A percentile compares a stretch with the other conserved stretches of the same genome.
These are phyloP conservation scores for Invenusta paracnida DNA, from an alignment of 2,888 invertebrate species.

Conservation along the genomic window DNA sequence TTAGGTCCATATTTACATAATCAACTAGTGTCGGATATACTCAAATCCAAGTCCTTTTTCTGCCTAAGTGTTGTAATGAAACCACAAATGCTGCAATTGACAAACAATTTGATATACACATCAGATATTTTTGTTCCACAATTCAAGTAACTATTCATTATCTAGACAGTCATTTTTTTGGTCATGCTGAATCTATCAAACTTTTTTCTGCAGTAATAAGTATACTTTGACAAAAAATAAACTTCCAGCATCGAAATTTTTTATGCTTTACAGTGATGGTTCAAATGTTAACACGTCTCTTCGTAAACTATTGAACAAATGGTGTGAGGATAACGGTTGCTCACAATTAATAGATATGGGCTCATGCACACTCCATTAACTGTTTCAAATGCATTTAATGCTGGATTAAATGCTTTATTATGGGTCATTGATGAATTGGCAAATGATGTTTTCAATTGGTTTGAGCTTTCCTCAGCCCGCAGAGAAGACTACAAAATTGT, in stretches of 20 bases:
- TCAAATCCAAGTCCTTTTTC: neutral
- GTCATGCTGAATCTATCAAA: neutral
- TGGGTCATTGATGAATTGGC: conserved; percentile 45
- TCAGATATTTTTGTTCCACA: neutral
- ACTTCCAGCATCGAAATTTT: neutral
- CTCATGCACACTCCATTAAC: conserved; percentile 46
- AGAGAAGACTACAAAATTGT: conserved; percentile 46
- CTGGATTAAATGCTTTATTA: conserved; percentile 45
- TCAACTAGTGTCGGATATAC: neutral
- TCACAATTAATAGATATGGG: conserved; percentile 44
- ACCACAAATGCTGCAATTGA: neutral
- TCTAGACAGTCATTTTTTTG: conserved; percentile 7
- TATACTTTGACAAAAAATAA: neutral
- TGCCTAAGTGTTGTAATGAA: neutral
- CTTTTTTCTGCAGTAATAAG: neutral
- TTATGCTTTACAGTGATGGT: conserved; percentile 44
- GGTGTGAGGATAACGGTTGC: conserved; percentile 38
- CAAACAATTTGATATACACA: neutral
- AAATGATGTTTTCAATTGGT: conserved; percentile 46
- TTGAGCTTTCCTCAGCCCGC: conserved; percentile 45
- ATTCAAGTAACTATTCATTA: neutral
- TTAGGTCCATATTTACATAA: neutral
- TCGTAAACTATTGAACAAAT: conserved; percentile 36
- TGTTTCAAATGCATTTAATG: conserved; percentile 46
- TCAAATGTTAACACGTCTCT: conserved; percentile 48